Evolutionary conservation across 2,113 vertebrate species (phyloP).

Genomic region (Sinosuthora webbiana): DNA sequence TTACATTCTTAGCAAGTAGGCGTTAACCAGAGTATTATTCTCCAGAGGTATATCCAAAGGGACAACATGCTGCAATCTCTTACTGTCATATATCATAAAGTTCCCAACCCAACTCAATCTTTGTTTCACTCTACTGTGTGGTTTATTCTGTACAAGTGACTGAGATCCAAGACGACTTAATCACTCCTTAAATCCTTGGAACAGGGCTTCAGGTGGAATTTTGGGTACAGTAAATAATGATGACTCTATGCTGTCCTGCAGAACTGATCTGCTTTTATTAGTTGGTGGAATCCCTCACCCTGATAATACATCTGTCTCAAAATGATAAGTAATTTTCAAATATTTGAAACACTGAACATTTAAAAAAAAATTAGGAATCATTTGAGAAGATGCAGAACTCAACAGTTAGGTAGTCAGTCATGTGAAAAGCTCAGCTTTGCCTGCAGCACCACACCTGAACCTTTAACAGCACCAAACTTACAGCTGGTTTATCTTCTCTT

Average conservation of each 20-base stretch:
- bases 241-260: not conserved
- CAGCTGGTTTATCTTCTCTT: not conserved
- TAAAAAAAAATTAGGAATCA: not conserved
- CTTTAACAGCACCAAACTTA: not conserved
- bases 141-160: not conserved
- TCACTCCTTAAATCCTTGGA: not conserved
- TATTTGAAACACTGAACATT: not conserved
- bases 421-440: not conserved
- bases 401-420: not conserved
- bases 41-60: not conserved
- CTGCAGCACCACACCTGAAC: not conserved
- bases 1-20: not conserved
- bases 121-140: not conserved
- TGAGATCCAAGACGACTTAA: not conserved
- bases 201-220: not conserved
- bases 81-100: not conserved
- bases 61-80: not conserved
- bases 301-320: not conserved
- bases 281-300: not conserved
- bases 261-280: not conserved
- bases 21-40: not conserved
- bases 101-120: not conserved
- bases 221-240: not conserved
- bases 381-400: not conserved
- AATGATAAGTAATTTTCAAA: not conserved